A percentile compares a stretch with the other conserved stretches of the same genome.
Conservation (phyloP, 1,140 invertebrate genomes). For the Pachypeltis micranthus region DNA sequence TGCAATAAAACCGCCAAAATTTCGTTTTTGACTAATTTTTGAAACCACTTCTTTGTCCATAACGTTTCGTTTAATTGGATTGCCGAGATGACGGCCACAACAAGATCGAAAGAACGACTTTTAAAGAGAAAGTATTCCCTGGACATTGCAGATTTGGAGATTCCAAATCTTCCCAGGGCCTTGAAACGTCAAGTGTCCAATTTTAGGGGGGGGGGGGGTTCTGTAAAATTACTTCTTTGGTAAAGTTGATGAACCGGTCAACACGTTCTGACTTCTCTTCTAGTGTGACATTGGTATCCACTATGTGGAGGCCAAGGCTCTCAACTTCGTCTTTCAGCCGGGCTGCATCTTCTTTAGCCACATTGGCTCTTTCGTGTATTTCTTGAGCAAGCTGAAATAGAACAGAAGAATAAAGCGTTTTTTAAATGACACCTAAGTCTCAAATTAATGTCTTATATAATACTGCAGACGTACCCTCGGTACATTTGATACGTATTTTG, state of each 20-base stretch:
- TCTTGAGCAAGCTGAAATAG: constrained; percentile 51
- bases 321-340: constrained; percentile 65
- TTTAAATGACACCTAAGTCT: not conserved
- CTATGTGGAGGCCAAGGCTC: constrained; percentile 54
- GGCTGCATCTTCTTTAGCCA: constrained; percentile 59
- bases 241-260: constrained; percentile 55
- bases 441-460: not conserved
- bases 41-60: too few relatives aligned
- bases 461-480: not conserved
- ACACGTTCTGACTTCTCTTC: constrained; percentile 59
- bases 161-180: too few relatives aligned
- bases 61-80: too few relatives aligned
- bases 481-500: not conserved
- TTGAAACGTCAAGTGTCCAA: too few relatives aligned
- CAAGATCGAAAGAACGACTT: too few relatives aligned
- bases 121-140: too few relatives aligned
- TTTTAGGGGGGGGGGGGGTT: too few relatives aligned
- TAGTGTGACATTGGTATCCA: constrained; percentile 55
- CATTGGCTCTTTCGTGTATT: constrained; percentile 61
- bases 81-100: too few relatives aligned
- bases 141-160: too few relatives aligned
- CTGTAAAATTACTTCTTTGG: constrained; percentile 58
- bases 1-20: too few relatives aligned
- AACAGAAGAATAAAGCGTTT: not conserved
- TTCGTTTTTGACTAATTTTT: too few relatives aligned